Base-by-base conservation (phyloP, 2,113 vertebrate species). In the Pao palembangensis region DNA sequence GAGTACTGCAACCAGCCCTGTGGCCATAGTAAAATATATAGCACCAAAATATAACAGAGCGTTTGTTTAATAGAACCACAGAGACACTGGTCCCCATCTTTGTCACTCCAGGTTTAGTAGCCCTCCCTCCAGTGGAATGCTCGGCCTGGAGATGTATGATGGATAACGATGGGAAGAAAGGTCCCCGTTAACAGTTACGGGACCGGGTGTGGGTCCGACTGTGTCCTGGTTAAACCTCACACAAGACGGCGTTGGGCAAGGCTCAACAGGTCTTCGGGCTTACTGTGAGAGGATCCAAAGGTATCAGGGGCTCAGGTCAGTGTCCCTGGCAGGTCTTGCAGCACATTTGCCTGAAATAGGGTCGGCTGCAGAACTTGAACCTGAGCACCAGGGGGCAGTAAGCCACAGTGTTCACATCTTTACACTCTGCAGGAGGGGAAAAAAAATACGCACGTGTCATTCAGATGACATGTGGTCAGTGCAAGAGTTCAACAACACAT, bases 331-430 rank as follows among this genome's bases (percentile, higher is more conserved):
- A 99, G 18, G 97, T 99, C 90, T 96, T 97, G 89, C 96, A 99
- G 90, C 97, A 99, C 96, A 98, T 98, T 90, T 99, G 96, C 91
- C 96, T 93, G 91, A 99, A 98, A 90, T 99, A 99, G 68, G 94
- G 90, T 72, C 97, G 91, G 91, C 93, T 96, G 93, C 97, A 98
- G 91, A 99, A 99, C 90, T 98, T 96, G 74, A 98, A 98, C 90
- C 96, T 98, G 85, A 98, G 93, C 92, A 99, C 97, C 81, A 99
- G 94, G 64, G 97, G 97, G 93, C 97, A 98, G 91, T 99, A 98
- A 51, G 96, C 97, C 83, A 98, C 97, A 87, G 95, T 98, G 94
- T 96, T 98, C 91, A 99, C 97, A 90, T 99, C 96, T 93, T 96
- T 98, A 90, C 97, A 99, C 85, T 99, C 97, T 98, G 91, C 31